Percentiles rank a stretch among this genome's conserved stretches.
Evolutionary conservation across 2,797 vertebrate genomes (phyloP).

Genomic region (Artibeus lituratus): DNA sequence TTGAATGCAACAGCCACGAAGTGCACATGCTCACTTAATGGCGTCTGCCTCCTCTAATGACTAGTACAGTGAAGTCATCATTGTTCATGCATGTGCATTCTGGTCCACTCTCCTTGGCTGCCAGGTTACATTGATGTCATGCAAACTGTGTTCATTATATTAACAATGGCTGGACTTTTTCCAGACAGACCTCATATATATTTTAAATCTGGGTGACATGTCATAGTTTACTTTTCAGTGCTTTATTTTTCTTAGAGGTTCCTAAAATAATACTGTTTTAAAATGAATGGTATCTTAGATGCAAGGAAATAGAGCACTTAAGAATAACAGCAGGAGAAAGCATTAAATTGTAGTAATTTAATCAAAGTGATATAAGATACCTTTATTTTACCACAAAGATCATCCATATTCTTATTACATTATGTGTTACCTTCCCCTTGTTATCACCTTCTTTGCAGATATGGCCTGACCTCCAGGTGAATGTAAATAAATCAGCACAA

Average conservation of each 20-base stretch:
- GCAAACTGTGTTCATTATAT: too few species aligned
- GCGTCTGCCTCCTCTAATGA: too few species aligned
- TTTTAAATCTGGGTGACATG: not conserved
- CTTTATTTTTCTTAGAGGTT: not conserved
- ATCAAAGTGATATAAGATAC: not conserved
- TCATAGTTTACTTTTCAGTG: not conserved
- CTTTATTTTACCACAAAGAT: not conserved
- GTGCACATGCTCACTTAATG: too few species aligned
- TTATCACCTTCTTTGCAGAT: not conserved
- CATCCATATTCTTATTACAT: not conserved
- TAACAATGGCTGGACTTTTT: too few species aligned
- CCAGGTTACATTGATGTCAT: too few species aligned
- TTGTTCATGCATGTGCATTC: too few species aligned
- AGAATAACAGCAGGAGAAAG: not conserved
- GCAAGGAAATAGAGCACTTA: not conserved
- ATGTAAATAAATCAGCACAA: not conserved
- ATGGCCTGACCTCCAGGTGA: not conserved
- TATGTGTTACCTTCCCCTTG: not conserved
- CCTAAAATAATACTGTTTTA: constrained; percentile 15
- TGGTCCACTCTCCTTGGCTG: too few species aligned
- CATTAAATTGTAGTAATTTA: not conserved
- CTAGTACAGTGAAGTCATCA: too few species aligned
- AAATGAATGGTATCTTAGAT: not conserved
- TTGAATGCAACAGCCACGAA: too few species aligned
- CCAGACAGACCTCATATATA: too few species aligned